Conservation (phyloP, 2,888 invertebrate species). For the Cephus rjabovi region DNA sequence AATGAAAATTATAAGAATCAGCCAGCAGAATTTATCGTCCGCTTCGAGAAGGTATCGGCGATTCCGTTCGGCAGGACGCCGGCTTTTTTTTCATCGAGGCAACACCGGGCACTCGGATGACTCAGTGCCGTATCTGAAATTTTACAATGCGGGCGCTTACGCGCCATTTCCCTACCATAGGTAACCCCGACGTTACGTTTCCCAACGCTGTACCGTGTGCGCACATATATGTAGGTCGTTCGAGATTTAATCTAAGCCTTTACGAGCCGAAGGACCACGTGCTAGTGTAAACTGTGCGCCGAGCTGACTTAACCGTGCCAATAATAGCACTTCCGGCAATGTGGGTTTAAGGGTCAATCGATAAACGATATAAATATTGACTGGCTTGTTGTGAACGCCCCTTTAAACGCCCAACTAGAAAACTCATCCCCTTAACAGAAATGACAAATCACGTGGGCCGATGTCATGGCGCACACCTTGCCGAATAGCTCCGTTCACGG, state of each 20-base stretch:
- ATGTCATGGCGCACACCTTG: constrained; percentile 4
- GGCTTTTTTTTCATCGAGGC: neutral
- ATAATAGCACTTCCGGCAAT: constrained; percentile 14
- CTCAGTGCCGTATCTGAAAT: neutral
- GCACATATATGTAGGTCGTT: constrained; percentile 23
- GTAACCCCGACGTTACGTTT: neutral
- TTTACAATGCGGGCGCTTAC: neutral
- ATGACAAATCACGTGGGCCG: constrained; percentile 24
- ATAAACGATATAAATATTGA: constrained; percentile 35
- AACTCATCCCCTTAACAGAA: constrained; percentile 14
- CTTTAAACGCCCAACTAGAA: constrained; percentile 5
- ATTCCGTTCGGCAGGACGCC: neutral
- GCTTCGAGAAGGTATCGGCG: neutral
- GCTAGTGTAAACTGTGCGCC: constrained; percentile 8
- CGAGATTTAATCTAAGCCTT: constrained; percentile 26
- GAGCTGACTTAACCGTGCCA: constrained; percentile 1
- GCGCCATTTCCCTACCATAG: neutral
- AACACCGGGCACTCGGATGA: neutral
- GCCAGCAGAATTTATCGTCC: neutral
- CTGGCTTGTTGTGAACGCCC: constrained; percentile 26
- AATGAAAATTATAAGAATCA: neutral
- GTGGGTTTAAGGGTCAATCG: constrained; percentile 33
- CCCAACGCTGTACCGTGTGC: neutral
- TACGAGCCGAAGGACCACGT: constrained; percentile 9
- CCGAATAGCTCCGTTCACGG: neutral